Percentiles rank a stretch among this genome's conserved stretches.
Conservation (phyloP, 1,140 invertebrate genomes). For the Drosophila malerkotliana region DNA sequence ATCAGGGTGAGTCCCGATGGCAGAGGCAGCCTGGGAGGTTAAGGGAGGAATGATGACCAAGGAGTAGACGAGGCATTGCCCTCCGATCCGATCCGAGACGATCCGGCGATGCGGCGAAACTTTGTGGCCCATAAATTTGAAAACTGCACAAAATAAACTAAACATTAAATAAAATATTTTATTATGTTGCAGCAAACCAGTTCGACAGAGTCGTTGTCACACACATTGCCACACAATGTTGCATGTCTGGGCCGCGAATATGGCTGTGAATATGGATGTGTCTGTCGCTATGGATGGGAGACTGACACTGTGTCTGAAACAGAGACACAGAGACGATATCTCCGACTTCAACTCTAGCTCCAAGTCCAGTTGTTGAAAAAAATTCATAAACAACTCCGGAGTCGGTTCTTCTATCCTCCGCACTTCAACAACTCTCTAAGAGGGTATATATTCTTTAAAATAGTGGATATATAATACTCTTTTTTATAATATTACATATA, state of each 20-base stretch:
- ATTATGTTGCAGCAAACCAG: constrained; percentile 76
- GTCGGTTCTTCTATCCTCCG: constrained; percentile 23
- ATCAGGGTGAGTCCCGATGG: constrained; percentile 1
- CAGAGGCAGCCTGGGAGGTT: background rate
- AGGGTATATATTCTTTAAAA: background rate
- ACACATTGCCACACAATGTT: constrained; percentile 73
- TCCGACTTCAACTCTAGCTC: constrained; percentile 41
- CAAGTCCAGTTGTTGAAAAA: constrained; percentile 52
- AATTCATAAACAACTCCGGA: constrained; percentile 75
- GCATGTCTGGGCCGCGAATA: constrained; percentile 37
- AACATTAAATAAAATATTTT: constrained; percentile 84
- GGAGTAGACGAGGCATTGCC: constrained; percentile 23
- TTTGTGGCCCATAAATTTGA: constrained; percentile 72
- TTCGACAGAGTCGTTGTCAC: constrained; percentile 49
- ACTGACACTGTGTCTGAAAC: constrained; percentile 27
- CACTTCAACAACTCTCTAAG: constrained; percentile 22
- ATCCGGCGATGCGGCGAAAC: constrained; percentile 28
- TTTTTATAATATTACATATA: background rate
- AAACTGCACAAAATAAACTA: constrained; percentile 73
- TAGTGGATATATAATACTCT: background rate
- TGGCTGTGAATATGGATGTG: constrained; percentile 18
- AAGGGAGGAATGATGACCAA: background rate
- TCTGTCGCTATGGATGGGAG: background rate
- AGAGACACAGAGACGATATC: constrained; percentile 19
- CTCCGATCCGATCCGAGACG: background rate